These are phyloP conservation scores for Limanda limanda DNA, from an alignment of 2,113 vertebrate species.

Conservation along the genomic window DNA sequence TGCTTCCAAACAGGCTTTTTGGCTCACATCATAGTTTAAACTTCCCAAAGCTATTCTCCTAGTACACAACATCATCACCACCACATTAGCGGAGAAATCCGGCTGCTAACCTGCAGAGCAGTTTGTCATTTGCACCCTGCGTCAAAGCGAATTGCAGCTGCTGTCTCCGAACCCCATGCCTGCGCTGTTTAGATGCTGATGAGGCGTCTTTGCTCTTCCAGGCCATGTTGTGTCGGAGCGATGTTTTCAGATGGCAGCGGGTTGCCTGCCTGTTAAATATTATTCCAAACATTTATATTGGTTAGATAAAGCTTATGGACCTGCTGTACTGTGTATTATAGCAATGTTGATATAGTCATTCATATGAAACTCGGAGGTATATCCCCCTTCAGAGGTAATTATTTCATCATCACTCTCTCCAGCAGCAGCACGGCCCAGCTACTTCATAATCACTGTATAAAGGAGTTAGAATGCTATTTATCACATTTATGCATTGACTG, in stretches of 20 bases:
- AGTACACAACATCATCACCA: neutral
- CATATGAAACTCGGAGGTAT: neutral
- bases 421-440: neutral
- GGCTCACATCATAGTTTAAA: too few species aligned
- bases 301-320: neutral
- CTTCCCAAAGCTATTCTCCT: too few species aligned
- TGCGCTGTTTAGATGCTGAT: slow-evolving; percentile 20
- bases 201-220: slow-evolving; percentile 2
- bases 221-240: neutral
- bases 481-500: neutral
- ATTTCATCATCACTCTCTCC: neutral
- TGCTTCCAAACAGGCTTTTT: too few species aligned
- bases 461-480: neutral
- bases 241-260: neutral
- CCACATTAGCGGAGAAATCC: slow-evolving; percentile 17
- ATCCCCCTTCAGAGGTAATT: slow-evolving; percentile 6
- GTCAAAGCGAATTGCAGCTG: too few species aligned
- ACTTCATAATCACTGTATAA: neutral
- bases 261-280: neutral
- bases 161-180: neutral
- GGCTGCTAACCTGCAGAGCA: slow-evolving; percentile 1
- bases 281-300: neutral
- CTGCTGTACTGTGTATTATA: neutral
- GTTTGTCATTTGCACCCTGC: too few species aligned
- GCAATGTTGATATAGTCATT: neutral